Evolutionary conservation across 2,113 vertebrate species (phyloP), one percentile per base, ranked within the genome.

Genomic region (Zapornia atra): DNA sequence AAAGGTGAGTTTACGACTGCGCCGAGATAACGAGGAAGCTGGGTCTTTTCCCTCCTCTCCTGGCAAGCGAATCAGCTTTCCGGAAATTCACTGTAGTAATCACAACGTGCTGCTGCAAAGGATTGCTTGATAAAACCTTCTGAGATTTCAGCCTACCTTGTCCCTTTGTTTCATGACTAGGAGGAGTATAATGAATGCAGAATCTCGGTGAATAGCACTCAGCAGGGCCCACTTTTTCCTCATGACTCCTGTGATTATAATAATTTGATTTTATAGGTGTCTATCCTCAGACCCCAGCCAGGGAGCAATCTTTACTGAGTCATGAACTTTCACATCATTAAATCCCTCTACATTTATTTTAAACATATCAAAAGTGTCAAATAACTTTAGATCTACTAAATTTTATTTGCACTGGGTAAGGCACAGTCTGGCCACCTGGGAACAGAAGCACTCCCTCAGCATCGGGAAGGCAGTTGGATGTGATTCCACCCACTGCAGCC

Each of bases 251-350:
- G 82, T 53, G 95, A 97, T 97, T 97, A 97, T 94, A 96, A 96
- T 96, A 97, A 98, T 98, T 97, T 97, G 97, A 97, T 97, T 97
- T 98, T 97, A 97, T 97, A 96, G 96, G 88, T 96, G 97, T 97
- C 97, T 98, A 96, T 98, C 97, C 95, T 94, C 82, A 97, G 95
- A 96, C 86, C 93, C 86, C 60, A 84, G 90, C 86, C 40, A 94
- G 96, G 97, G 96, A 97, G 94, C 88, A 77, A 96, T 98, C 96
- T 95, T 91, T 88, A 95, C 98, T 97, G 97, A 98, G 96, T 97
- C 98, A 97, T 96, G 96, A 98, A 97, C 97, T 98, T 97, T 96
- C 95, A 96, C 96, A 96, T 97, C 96, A 88, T 98, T 98, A 98
- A 98, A 97, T 97, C 96, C 90, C 96, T 94, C 92, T 20, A 59